These are phyloP conservation scores for Melinaea menophilus DNA, from an alignment of 2,888 invertebrate genomes.

Conservation along the genomic window DNA sequence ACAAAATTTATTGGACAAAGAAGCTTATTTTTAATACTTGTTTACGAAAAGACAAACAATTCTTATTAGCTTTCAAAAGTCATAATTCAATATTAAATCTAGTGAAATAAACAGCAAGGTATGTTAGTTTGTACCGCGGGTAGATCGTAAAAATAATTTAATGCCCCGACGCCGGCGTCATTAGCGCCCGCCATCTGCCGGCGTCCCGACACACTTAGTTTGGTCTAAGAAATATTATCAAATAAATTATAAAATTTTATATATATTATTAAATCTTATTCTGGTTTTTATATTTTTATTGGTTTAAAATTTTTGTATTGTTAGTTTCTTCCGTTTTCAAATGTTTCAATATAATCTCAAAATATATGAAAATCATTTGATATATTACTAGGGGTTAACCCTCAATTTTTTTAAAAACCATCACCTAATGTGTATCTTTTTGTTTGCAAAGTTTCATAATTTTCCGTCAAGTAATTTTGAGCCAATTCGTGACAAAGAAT, in stretches of 20 bases:
- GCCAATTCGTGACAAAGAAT: no score
- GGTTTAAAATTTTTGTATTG: no score
- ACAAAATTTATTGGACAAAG: neutral
- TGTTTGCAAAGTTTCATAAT: no score
- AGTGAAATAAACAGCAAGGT: constrained; percentile 23
- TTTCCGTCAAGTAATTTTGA: no score
- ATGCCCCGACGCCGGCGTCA: constrained; percentile 58
- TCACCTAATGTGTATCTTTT: no score
- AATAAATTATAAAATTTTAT: neutral
- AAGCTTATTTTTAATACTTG: neutral
- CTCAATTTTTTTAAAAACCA: no score
- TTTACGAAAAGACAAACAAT: constrained; percentile 13
- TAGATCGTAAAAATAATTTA: constrained; percentile 73
- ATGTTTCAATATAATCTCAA: no score
- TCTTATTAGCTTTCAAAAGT: constrained; percentile 26
- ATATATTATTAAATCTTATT: neutral
- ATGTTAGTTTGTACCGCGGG: constrained; percentile 38
- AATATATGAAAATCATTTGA: no score
- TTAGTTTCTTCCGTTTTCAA: no score
- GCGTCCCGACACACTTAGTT: constrained; percentile 33
- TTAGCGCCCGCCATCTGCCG: constrained; percentile 66
- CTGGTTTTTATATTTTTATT: neutral
- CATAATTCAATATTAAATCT: constrained; percentile 31
- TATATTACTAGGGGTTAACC: no score
- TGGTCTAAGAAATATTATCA: constrained; percentile 12